These are phyloP conservation scores for Hiodon tergisus DNA, from an alignment of 2,113 vertebrate genomes.

Conservation along the genomic window DNA sequence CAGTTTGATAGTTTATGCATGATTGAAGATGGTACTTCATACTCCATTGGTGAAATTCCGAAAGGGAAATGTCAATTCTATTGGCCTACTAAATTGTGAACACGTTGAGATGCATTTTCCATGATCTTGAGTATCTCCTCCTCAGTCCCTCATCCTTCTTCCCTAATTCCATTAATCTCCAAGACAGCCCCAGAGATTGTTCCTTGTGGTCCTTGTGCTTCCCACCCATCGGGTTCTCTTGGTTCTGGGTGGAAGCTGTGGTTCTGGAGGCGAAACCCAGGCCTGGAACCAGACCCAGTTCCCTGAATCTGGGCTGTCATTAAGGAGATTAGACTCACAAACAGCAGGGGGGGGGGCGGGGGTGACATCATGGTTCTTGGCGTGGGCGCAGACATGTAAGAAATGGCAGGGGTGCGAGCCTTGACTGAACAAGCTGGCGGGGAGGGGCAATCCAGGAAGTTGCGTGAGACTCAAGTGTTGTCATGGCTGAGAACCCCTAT, in stretches of 20 bases:
- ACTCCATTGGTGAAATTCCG: neutral
- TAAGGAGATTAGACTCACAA: conserved; percentile 40
- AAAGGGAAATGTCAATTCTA: neutral
- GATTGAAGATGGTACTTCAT: no score
- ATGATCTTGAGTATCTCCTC: neutral
- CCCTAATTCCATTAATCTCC: no score
- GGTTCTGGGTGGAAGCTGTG: conserved; percentile 34
- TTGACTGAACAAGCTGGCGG: conserved; percentile 27
- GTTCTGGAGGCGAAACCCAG: conserved; percentile 22
- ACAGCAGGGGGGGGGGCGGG: conserved; percentile 42
- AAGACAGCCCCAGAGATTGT: neutral
- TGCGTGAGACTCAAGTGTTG: neutral
- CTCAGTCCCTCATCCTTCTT: neutral
- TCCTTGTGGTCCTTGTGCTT: neutral
- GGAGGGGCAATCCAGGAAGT: neutral
- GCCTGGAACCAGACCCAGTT: conserved; percentile 28
- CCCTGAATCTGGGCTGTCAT: conserved; percentile 32
- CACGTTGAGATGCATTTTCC: neutral
- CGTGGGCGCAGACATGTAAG: conserved; percentile 32
- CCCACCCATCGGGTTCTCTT: neutral
- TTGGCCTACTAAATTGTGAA: neutral
- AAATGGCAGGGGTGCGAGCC: conserved; percentile 29
- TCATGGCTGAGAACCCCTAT: neutral
- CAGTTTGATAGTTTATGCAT: no score
- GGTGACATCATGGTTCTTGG: conserved; percentile 41